Evolutionary conservation across 1,140 invertebrate genomes (phyloP), one percentile per base, ranked within the genome.

Genomic region (Drosophila hydei): DNA sequence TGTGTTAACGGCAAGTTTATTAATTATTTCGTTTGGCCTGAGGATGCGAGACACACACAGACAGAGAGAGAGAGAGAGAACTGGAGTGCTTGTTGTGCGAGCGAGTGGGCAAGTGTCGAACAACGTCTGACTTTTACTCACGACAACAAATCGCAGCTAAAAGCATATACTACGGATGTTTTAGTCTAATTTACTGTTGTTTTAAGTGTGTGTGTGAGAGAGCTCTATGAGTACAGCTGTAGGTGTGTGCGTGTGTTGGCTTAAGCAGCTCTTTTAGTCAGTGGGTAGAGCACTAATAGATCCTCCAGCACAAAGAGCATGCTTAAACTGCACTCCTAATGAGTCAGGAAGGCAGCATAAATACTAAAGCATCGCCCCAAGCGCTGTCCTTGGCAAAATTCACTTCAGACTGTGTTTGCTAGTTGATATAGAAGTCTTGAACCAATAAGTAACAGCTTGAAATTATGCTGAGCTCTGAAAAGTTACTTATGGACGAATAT

Each of bases 11-110:
- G 58, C 19, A 52, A 64, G 78, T 62, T 25, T 64, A 36, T 75
- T 80, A 80, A 81, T 80, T 81, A 81, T 77, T 77, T 81, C 72
- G 45, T 61, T 77, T 77, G 27, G 47, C 67, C 68, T 64, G 58
- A 47, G 72, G 58, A 60, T 38, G 8, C 38, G 38, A 42, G 38
- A 12, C 1, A 4, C 38, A 40, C 4, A n/a, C 12, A 42, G 12
- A 1, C 38, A 42, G 8, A 16, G 38, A 14, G 14, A n/a, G 12
- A 12, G 36, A 38, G 12, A 0, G n/a, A 40, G n/a, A 5, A 30
- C 2, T 2, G 7, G 27, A 30, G 27, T 33, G 59, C n/a, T n/a
- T n/a, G n/a, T n/a, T n/a, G n/a, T n/a, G n/a, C n/a, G n/a, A 40
- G 59, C 14, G n/a, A 40, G 14, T 1, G 3, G 5, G 21, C 5